Evolutionary conservation across 2,888 invertebrate species (phyloP).

Genomic region (Drosophila mercatorum): DNA sequence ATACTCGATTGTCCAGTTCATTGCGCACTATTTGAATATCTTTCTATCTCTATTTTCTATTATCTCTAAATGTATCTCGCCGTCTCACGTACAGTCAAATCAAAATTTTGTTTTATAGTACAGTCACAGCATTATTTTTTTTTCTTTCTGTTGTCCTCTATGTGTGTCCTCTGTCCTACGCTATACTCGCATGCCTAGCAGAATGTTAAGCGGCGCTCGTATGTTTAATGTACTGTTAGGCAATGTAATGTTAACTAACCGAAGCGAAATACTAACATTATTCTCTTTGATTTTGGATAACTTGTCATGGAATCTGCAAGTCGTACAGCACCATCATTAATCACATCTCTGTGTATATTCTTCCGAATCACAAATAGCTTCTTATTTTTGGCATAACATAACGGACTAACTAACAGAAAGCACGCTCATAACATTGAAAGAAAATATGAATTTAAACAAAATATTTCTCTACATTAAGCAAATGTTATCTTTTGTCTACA

Average conservation of each 20-base stretch:
- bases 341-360: constrained; percentile 75
- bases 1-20: constrained; percentile 55
- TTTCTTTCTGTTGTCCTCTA: constrained; percentile 34
- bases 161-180: constrained; percentile 47
- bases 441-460: not conserved
- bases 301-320: constrained; percentile 60
- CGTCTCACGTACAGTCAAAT: constrained; percentile 60
- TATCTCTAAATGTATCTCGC: constrained; percentile 50
- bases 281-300: constrained; percentile 47
- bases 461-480: constrained; percentile 12
- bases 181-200: constrained; percentile 35
- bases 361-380: constrained; percentile 55
- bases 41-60: constrained; percentile 43
- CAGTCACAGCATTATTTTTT: constrained; percentile 51
- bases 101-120: constrained; percentile 24
- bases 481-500: constrained; percentile 11
- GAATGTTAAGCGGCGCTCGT: constrained; percentile 57
- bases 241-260: constrained; percentile 57
- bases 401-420: constrained; percentile 45
- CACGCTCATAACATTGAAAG: constrained; percentile 66
- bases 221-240: constrained; percentile 47
- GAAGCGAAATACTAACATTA: constrained; percentile 59
- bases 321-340: constrained; percentile 59
- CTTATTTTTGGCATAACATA: constrained; percentile 57
- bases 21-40: constrained; percentile 55